Base-by-base conservation (phyloP, 1,140 invertebrate species). In the Cecropterus lyciades region DNA sequence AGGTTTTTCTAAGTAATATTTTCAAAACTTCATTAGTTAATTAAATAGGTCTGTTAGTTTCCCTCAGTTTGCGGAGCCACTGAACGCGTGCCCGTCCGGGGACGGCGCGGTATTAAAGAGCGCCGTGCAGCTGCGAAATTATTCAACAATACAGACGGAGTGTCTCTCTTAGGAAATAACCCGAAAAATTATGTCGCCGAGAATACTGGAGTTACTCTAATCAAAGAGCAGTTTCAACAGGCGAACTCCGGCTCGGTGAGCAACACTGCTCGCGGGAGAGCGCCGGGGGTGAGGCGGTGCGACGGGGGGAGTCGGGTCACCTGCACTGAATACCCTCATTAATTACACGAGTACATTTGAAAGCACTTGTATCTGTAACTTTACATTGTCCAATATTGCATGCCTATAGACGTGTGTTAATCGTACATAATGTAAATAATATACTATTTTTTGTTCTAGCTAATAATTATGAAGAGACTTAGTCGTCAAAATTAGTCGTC, bases 151-250 rank as follows among this genome's bases (percentile, higher is more conserved):
- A 51, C 48, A 51, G 24, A 24, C 48, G 20, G 15, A 51, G 48
- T 24, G 15, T 51, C 20, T 51, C 48, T 51, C 48, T 13, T 51
- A 51, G 48, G 48, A 51, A 51, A 51, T 51, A 27, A 51, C 48
- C 48, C 20, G 40, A 51, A 51, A 51, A 51, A 51, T 51, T 51
- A 51, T 27, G 20, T 27, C 48, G 20, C n/a, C n/a, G 46, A 48
- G 16, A 48, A 24, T 48, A 48, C 46, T 20, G 17, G 16, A 48
- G 16, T 48, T 48, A n/a, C 46, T 27, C 10, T 17, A 53, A 53
- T 37, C 30, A 53, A 53, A 37, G 49, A 53, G 9, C 30, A 37
- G 27, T 17, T 30, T 16, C 30, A 53, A 53, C 51, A 53, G 51
- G 17, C 27, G 24, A 53, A 53, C 14, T 53, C 10, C 11, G 14